Conservation (phyloP, 1,140 invertebrate genomes). For the Ditylenchus dipsaci region DNA sequence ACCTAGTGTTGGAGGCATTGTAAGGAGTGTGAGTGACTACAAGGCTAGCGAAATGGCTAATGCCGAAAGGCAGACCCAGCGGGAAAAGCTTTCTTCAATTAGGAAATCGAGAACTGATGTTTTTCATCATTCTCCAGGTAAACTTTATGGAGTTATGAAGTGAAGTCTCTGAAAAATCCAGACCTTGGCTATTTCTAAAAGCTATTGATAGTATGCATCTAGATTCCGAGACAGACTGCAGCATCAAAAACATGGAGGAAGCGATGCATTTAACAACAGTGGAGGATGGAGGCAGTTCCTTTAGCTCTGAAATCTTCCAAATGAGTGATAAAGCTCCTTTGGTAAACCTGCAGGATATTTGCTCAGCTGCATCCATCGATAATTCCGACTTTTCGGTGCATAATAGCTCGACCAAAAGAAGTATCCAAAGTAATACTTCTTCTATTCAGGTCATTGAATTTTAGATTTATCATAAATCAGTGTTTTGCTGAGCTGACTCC, state of each 20-base stretch:
- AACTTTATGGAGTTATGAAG: no score
- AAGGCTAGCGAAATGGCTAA: slow-evolving; percentile 40
- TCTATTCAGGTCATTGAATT: no score
- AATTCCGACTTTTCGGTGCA: slow-evolving; percentile 6
- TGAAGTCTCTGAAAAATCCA: slow-evolving; percentile 12
- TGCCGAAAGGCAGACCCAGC: slow-evolving; percentile 23
- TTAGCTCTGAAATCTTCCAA: slow-evolving; percentile 31
- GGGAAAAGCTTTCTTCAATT: slow-evolving; percentile 25
- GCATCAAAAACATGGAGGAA: slow-evolving; percentile 37
- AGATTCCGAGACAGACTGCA: neutral
- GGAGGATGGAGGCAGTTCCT: slow-evolving; percentile 33
- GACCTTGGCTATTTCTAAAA: no score
- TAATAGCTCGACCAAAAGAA: no score
- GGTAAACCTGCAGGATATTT: slow-evolving; percentile 54
- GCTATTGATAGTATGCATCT: no score
- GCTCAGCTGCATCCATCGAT: slow-evolving; percentile 51
- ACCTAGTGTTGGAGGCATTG: slow-evolving; percentile 34
- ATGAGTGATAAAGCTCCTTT: slow-evolving; percentile 42
- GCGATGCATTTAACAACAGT: slow-evolving; percentile 26
- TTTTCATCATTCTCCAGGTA: slow-evolving; percentile 43
- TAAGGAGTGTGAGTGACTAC: slow-evolving; percentile 55
- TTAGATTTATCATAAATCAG: no score
- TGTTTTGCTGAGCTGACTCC: no score
- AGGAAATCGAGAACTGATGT: slow-evolving; percentile 38
- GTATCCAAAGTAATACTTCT: no score